phyloP scores from a whole-genome alignment of 2,797 vertebrate genomes.

The Sphenopsis melanotis region DNA sequence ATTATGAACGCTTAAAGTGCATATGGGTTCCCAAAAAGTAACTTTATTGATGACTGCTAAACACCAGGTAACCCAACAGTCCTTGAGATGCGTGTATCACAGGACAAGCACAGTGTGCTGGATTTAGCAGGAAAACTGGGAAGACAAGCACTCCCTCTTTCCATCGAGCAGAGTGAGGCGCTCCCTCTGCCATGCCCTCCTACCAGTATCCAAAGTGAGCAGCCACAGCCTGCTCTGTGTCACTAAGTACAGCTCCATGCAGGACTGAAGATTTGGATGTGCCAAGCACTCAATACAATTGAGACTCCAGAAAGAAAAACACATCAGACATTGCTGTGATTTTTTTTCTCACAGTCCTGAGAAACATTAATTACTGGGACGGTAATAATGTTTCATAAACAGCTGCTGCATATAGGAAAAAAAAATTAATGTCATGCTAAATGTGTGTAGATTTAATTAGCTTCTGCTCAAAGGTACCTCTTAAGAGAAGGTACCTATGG shows the following conservation, averaged over 20 bases:
- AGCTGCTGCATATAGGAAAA: neutral
- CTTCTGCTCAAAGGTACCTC: neutral
- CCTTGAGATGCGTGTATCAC: neutral
- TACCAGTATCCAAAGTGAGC: accelerated
- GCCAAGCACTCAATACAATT: neutral
- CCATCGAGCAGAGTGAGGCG: neutral
- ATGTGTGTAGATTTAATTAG: neutral
- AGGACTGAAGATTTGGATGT: neutral
- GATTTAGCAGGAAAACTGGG: neutral
- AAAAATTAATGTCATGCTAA: neutral
- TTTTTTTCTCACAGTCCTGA: neutral
- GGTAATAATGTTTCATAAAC: neutral
- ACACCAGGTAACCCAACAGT: neutral
- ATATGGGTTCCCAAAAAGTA: neutral
- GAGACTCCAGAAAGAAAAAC: neutral
- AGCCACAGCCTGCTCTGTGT: neutral
- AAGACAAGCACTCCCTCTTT: neutral
- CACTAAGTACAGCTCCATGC: neutral
- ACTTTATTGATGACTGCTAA: neutral
- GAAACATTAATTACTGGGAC: constrained; percentile 14
- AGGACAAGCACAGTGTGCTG: neutral
- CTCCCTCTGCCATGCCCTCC: neutral
- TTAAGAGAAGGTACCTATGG: neutral
- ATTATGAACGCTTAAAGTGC: neutral
- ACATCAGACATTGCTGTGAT: neutral